Evolutionary conservation across 2,888 invertebrate species (phyloP).

Genomic region (Altica lythri): DNA sequence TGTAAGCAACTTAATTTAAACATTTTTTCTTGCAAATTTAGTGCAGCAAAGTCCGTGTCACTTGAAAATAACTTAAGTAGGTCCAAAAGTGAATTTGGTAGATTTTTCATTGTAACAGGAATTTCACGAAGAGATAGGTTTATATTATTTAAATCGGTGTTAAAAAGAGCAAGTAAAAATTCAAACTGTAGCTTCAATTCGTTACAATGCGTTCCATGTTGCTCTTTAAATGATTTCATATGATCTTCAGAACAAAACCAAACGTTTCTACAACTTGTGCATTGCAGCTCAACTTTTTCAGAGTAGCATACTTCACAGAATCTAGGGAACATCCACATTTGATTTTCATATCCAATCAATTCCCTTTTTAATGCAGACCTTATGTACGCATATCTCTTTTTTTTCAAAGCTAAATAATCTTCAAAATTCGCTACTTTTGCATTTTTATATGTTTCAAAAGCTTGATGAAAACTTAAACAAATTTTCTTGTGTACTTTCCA

Average conservation of each 20-base stretch:
- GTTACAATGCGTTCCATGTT: constrained; percentile 38
- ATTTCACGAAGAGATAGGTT: constrained; percentile 6
- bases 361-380: constrained; percentile 37
- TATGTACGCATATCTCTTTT: constrained; percentile 35
- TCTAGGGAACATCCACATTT: constrained; percentile 49
- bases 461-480: constrained; percentile 53
- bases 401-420: constrained; percentile 24
- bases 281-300: constrained; percentile 33
- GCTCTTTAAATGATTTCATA: constrained; percentile 22
- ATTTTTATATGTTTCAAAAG: constrained; percentile 13
- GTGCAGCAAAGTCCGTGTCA: constrained; percentile 7
- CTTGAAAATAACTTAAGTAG: constrained; percentile 26
- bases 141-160: not conserved
- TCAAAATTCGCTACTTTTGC: constrained; percentile 23
- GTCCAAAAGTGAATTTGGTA: constrained; percentile 25
- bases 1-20: constrained; percentile 30
- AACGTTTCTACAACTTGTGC: constrained; percentile 40
- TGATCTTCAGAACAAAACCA: constrained; percentile 43
- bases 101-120: constrained; percentile 4
- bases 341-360: constrained; percentile 41
- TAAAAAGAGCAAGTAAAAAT: no score
- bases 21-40: constrained; percentile 21
- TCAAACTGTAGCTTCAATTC: constrained; percentile 37
- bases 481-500: constrained; percentile 76
- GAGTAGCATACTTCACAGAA: constrained; percentile 45